Evolutionary conservation across 2,797 vertebrate genomes (phyloP).

Genomic region (Pantherophis alleghaniensis): DNA sequence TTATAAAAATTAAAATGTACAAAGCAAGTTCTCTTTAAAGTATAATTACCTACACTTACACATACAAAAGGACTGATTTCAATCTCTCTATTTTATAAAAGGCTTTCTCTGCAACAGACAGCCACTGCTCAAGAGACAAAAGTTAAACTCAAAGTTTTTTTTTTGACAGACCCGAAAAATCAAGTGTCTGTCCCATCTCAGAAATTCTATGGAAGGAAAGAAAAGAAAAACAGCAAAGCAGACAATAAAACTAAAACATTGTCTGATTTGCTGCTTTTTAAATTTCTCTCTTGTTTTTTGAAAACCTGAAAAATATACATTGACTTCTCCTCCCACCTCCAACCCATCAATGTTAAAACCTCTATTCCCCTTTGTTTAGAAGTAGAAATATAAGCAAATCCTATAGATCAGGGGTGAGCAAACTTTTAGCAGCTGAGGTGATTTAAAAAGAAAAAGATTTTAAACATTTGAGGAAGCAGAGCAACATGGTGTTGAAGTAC

Average conservation of each 20-base stretch:
- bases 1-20: slow-evolving; percentile 93
- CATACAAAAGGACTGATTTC: slow-evolving; percentile 87
- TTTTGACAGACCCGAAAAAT: slow-evolving; percentile 75
- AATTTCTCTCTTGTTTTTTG: slow-evolving; percentile 1
- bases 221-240: slow-evolving; percentile 43
- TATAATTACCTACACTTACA: slow-evolving; percentile 91
- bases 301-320: slow-evolving; percentile 41
- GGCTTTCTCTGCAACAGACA: slow-evolving; percentile 81
- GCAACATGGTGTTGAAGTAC: neutral
- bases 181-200: slow-evolving; percentile 66
- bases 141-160: slow-evolving; percentile 77
- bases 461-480: neutral
- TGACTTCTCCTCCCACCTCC: neutral
- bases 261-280: neutral
- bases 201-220: slow-evolving; percentile 61
- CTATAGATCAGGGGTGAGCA: neutral
- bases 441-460: neutral
- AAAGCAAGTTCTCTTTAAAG: slow-evolving; percentile 85
- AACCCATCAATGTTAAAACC: slow-evolving; percentile 41
- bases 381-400: neutral
- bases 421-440: neutral
- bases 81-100: slow-evolving; percentile 83
- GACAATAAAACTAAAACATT: slow-evolving; percentile 24
- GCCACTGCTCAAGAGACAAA: slow-evolving; percentile 73
- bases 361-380: slow-evolving; percentile 27